Evolutionary conservation across 2,113 vertebrate genomes (phyloP).

Genomic region (Phyllostomus discolor): DNA sequence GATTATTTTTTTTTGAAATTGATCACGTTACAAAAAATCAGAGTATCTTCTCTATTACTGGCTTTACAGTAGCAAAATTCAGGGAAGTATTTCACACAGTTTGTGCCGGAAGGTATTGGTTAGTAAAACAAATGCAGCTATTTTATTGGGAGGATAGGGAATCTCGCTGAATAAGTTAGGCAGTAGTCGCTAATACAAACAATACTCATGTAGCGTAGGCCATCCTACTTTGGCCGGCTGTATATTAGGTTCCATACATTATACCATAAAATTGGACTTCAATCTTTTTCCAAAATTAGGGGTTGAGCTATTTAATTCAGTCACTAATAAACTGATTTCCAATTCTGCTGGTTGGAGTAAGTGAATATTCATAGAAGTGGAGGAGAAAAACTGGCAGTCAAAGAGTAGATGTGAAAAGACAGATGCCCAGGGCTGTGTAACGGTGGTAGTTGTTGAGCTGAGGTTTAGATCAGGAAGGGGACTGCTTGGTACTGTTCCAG

Average conservation of each 20-base stretch:
- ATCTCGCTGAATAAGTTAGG: not conserved
- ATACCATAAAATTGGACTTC: not conserved
- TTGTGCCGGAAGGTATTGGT: not conserved
- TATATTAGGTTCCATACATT: not conserved
- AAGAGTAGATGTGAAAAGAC: not conserved
- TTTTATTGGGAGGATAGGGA: not conserved
- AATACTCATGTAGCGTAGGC: not conserved
- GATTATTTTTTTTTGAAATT: not conserved
- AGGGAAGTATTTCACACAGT: not conserved
- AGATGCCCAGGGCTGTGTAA: not conserved
- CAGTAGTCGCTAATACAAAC: not conserved
- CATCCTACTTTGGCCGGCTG: not conserved
- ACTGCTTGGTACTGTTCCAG: not conserved
- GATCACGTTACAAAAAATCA: not conserved
- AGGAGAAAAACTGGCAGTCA: not conserved
- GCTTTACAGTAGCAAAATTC: not conserved
- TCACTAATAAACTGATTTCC: not conserved
- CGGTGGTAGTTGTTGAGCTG: not conserved
- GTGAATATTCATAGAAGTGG: not conserved
- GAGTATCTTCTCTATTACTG: not conserved
- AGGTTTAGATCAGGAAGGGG: not conserved
- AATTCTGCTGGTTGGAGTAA: not conserved
- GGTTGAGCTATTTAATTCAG: not conserved
- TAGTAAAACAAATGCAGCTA: not conserved
- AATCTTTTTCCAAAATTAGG: not conserved